Base-by-base conservation (phyloP, 2,888 invertebrate genomes). In the Mesopsocus fuscifrons region DNA sequence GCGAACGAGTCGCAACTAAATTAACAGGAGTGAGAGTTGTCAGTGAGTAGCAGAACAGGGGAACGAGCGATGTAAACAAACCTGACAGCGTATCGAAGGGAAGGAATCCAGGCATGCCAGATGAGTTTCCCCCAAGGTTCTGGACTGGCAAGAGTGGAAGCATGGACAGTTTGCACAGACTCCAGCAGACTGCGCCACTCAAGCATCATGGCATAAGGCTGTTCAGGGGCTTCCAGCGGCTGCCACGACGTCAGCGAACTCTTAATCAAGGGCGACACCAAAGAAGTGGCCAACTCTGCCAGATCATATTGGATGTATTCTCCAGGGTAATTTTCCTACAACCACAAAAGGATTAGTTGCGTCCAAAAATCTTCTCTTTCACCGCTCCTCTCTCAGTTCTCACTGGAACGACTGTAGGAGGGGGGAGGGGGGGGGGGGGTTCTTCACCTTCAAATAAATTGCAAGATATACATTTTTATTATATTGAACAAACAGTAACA, bases 101-200 rank as follows among this genome's bases (percentile, higher is more conserved):
- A 69, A n/a, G 89, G 89, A 66, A 91, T 75, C 75, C 88, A 87
- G 47, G 82, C 77, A 55, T 87, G 83, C 89, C 91, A 91, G 50
- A 94, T 64, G 45, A 92, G 64, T 52, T 76, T 74, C 60, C 85
- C 81, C 56, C 82, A 89, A 0, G 85, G 80, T 47, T 58, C 56
- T 51, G 71, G 72, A 31, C 69, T 63, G 4, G 68, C 65, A 51
- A 59, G 61, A 51, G 60, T 60, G 49, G 63, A 55, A 47, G 52
- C 41, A n/a, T 47, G 47, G 4, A 50, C 44, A 2, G 41, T 35
- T 13, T 50, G 48, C 33, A 57, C 60, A 42, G 49, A 54, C 47
- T 63, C 61, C 32, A 84, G 59, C 49, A 84, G 67, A 30, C 65
- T 64, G 51, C 72, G 70, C 85, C 84, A 85, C 50, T 76, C 74